Conservation (phyloP, 2,113 vertebrate genomes). For the Elephas maximus region DNA sequence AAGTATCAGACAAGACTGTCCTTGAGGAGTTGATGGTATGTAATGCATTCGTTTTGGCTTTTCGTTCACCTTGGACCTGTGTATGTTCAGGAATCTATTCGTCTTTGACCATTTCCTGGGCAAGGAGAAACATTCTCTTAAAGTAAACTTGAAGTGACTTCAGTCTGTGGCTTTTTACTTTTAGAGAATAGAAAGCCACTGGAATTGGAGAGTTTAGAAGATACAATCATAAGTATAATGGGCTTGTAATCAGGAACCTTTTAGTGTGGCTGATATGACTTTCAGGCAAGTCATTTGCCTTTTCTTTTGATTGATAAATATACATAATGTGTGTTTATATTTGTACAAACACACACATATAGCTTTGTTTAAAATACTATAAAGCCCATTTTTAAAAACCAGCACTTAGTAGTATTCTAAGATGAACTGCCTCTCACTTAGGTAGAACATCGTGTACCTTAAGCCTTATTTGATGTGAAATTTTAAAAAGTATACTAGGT, state of each 20-base stretch:
- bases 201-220: conserved; percentile 9
- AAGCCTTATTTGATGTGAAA: not conserved
- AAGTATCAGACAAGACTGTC: not conserved
- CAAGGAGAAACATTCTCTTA: conserved; percentile 51
- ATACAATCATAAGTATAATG: not conserved
- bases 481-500: not conserved
- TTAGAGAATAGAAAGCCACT: conserved; percentile 47
- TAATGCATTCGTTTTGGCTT: conserved; percentile 8
- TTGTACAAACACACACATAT: not conserved
- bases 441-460: not conserved
- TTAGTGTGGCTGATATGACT: not conserved
- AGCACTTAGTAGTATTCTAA: not conserved
- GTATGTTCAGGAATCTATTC: conserved; percentile 12
- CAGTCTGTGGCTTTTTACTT: conserved; percentile 41
- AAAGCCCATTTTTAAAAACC: not conserved
- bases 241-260: conserved; percentile 2
- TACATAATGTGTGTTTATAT: not conserved
- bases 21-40: not conserved
- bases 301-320: not conserved
- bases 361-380: conserved; percentile 31
- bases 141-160: conserved; percentile 40
- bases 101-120: conserved; percentile 32
- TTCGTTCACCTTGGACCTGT: conserved; percentile 41
- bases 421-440: not conserved
- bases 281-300: conserved; percentile 23